A percentile compares a stretch with the other conserved stretches of the same genome.
These are phyloP conservation scores for Apotomis betuletana DNA, from an alignment of 2,888 invertebrate species.

Conservation along the genomic window DNA sequence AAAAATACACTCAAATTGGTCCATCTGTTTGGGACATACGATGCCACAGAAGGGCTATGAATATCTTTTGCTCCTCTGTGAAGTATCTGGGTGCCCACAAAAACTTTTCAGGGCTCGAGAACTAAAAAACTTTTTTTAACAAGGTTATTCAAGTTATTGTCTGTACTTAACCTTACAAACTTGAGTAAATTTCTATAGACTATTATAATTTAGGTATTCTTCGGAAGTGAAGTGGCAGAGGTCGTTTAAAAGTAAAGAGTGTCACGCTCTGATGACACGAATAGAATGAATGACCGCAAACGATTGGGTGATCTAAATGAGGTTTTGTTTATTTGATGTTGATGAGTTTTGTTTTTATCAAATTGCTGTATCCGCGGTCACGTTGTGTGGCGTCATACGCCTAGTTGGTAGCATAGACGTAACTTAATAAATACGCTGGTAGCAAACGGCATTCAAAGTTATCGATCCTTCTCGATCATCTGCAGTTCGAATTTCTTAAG, in stretches of 20 bases:
- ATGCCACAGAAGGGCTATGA: too few species aligned
- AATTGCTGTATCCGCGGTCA: not conserved
- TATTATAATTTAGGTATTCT: not conserved
- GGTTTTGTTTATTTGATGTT: not conserved
- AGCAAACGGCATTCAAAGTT: too few species aligned
- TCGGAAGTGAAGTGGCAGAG: slow-evolving; percentile 32
- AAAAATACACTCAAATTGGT: too few species aligned
- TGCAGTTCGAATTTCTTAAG: too few species aligned
- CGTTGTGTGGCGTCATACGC: not conserved
- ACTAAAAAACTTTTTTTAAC: not conserved
- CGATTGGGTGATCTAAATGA: slow-evolving; percentile 5
- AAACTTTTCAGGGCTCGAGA: too few species aligned
- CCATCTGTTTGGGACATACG: too few species aligned
- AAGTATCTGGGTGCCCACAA: not conserved
- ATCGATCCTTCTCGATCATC: too few species aligned
- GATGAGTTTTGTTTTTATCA: not conserved
- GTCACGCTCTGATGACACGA: slow-evolving; percentile 4
- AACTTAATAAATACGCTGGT: too few species aligned
- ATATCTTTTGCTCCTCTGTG: too few species aligned
- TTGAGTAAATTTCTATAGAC: slow-evolving; percentile 18
- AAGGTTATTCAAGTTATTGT: not conserved
- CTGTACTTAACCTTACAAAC: not conserved
- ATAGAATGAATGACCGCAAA: slow-evolving; percentile 18
- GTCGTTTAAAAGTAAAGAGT: slow-evolving; percentile 1
- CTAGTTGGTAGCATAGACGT: too few species aligned